Conservation (phyloP, 2,113 vertebrate genomes). For the Taurulus bubalis region DNA sequence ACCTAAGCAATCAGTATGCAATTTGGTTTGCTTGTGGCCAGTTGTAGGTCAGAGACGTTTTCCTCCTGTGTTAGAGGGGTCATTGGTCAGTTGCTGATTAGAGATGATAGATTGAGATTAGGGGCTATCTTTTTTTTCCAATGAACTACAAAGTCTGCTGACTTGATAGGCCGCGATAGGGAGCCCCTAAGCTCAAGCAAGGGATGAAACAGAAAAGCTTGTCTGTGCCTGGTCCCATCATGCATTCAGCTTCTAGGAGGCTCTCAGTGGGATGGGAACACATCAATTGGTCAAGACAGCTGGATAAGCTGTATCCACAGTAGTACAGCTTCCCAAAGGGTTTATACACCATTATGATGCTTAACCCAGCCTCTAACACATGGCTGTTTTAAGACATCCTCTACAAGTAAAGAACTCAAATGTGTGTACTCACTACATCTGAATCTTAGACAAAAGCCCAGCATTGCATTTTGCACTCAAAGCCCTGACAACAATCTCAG, state of each 20-base stretch:
- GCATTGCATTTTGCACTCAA: slow-evolving; percentile 1
- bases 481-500: slow-evolving; percentile 4
- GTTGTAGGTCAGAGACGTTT: slow-evolving; percentile 34
- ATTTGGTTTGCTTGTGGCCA: slow-evolving; percentile 10
- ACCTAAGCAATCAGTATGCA: slow-evolving; percentile 28
- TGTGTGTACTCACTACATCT: slow-evolving; percentile 1
- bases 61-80: slow-evolving; percentile 12
- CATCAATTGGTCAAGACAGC: slow-evolving; percentile 45
- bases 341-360: slow-evolving; percentile 4
- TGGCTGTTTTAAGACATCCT: slow-evolving; percentile 6
- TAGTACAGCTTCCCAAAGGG: not conserved
- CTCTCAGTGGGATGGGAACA: slow-evolving; percentile 46
- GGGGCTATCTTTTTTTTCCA: not conserved
- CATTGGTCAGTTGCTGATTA: slow-evolving; percentile 21
- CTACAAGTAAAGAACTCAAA: not conserved
- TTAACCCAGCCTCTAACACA: not conserved
- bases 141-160: not conserved
- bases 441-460: not conserved
- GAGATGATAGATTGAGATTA: not conserved
- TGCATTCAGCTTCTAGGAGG: slow-evolving; percentile 18
- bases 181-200: not conserved
- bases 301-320: slow-evolving; percentile 30
- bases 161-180: not conserved
- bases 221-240: slow-evolving; percentile 13
- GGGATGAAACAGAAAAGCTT: slow-evolving; percentile 2